Evolutionary conservation across 2,113 vertebrate genomes (phyloP), one percentile per base, ranked within the genome.

Genomic region (Syngnathus floridae): DNA sequence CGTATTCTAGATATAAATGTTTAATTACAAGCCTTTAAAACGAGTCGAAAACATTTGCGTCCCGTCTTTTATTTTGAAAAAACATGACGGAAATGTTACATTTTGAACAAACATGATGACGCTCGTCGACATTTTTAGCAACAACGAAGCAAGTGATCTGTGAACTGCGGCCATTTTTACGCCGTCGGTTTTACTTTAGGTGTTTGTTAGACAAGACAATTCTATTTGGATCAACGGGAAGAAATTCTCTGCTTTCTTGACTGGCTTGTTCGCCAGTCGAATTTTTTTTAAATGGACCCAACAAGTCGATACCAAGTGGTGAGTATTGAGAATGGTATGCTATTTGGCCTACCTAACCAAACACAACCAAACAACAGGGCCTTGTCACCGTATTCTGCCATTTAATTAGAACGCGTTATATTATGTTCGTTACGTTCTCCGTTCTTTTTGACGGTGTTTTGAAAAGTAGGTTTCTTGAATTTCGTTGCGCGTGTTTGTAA

Each of bases 291-390:
- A 36, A 89, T 89, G 87, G 87, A 89, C 51, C 84, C 83, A 80
- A 80, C 84, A 3, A 87, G 83, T 73, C 81, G 87, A 69, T 89
- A 89, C 76, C 87, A 85, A 84, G 83, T 85, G 87, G 87, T 89
- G 75, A 89, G 87, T 85, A 22, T 6, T 22, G 51, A 35, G 5
- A 49, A 75, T 26, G 12, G n/a, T 38, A 7, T 16, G 37, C 12
- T 14, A 31, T 40, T 45, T 5, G 70, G 77, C 68, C 75, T 45
- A 37, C 0, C 12, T 7, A 3, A 36, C 31, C 40, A 41, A 41
- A 9, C 17, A 48, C 54, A 59, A 64, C 26, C 70, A 82, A 64
- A 9, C 36, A 80, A 69, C 36, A 5, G 41, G 75, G 81, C 74
- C 80, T 46, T 2, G 22, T 0, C 21, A 1, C 5, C 14, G 52